Percentiles rank a stretch among this genome's conserved stretches.
Conservation (phyloP, 2,888 invertebrate species). For the Tethea ocularis region DNA sequence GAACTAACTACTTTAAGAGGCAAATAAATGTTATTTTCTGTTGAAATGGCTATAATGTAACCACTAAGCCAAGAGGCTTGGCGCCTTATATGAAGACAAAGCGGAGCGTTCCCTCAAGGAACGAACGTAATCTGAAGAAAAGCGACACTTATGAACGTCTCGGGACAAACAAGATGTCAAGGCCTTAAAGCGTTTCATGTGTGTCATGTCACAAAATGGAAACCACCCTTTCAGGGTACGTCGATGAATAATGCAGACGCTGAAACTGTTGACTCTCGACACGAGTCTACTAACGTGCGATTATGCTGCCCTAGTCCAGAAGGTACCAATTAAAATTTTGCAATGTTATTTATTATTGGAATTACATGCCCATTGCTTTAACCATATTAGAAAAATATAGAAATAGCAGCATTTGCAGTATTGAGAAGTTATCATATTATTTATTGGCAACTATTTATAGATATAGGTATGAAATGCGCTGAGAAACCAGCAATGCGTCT, state of each 20-base stretch:
- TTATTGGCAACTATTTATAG: too few relatives aligned
- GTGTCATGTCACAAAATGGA: neutral
- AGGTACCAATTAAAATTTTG: neutral
- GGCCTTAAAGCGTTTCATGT: constrained; percentile 2
- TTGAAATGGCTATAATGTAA: neutral
- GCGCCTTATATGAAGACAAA: neutral
- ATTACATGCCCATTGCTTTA: too few relatives aligned
- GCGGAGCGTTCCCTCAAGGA: neutral
- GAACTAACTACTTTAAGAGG: neutral
- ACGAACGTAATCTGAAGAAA: constrained; percentile 3
- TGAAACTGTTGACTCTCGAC: constrained; percentile 1
- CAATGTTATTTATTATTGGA: too few relatives aligned
- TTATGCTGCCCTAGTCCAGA: neutral
- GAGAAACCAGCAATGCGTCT: neutral
- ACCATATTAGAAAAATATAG: too few relatives aligned
- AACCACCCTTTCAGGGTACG: constrained; percentile 1
- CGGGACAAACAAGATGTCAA: constrained; percentile 2
- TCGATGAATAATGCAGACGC: constrained; percentile 1
- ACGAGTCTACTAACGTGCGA: neutral
- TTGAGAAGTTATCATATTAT: too few relatives aligned
- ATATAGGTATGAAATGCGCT: neutral
- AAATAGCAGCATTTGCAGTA: too few relatives aligned
- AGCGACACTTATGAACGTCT: neutral
- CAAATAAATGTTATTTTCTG: neutral
- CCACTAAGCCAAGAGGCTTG: neutral